Base-by-base conservation (phyloP, 2,113 vertebrate genomes). In the Ondatra zibethicus region DNA sequence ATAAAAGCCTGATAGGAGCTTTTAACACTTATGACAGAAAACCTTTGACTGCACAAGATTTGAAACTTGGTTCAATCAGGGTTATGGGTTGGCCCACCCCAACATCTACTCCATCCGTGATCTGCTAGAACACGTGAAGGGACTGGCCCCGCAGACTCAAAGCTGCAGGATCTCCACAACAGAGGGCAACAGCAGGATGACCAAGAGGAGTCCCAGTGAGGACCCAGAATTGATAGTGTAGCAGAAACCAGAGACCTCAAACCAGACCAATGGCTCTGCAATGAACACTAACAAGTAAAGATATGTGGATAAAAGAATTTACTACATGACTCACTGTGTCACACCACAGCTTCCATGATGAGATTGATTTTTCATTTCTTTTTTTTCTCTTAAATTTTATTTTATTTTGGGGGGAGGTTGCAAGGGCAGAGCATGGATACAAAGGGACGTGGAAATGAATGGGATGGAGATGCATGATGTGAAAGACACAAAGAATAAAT, bases 11-110 rank as follows among this genome's bases (percentile, higher is more conserved):
- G 72, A 86, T 65, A 81, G 50, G 39, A 94, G 50, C 58, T 93
- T 95, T 95, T 42, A 96, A 84, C 92, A 91, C 17, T 45, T 95
- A 80, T 7, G 10, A 85, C 29, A 93, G 58, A 89, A 88, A 96
- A 58, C 45, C 25, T 93, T 76, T 25, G 12, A 90, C 16, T 16
- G 4, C 4, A 16, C n/a, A 94, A 61, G 50, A 93, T 92, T 94
- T 92, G 45, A 94, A 76, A 50, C 47, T 50, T 76, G 72, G 76
- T 36, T 91, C 45, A 81, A 61, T 8, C 36, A n/a, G 17, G 36
- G 36, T 72, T 72, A n/a, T n/a, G 7, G 17, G 36, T 72, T 72
- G 36, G 17, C 36, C 16, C 36, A n/a, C 36, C 70, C 70, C 70
- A n/a, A 72, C 70, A 72, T 72, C 70, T 17, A 72, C 36, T 36